Conservation (phyloP, 2,888 invertebrate genomes). For the Blera fallax region DNA sequence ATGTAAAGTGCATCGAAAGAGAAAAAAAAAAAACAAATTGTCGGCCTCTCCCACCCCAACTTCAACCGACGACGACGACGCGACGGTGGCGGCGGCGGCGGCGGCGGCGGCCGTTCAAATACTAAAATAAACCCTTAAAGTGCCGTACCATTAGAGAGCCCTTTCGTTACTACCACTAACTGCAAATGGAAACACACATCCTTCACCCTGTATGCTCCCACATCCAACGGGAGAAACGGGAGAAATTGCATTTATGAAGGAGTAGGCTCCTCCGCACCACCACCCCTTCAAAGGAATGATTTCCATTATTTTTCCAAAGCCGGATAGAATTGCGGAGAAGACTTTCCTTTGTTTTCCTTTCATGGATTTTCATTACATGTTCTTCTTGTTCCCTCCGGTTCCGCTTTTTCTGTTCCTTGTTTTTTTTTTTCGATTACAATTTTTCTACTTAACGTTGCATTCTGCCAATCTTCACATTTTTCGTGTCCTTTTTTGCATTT, state of each 20-base stretch:
- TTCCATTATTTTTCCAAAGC: slow-evolving; percentile 46
- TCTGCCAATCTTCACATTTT: slow-evolving; percentile 24
- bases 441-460: slow-evolving; percentile 29
- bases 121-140: slow-evolving; percentile 24
- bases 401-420: background rate
- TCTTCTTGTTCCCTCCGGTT: slow-evolving; percentile 26
- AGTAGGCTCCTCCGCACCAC: background rate
- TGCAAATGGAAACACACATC: slow-evolving; percentile 12
- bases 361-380: slow-evolving; percentile 34
- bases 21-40: too few species aligned
- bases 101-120: slow-evolving; percentile 8
- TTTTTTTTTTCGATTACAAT: slow-evolving; percentile 15
- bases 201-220: background rate
- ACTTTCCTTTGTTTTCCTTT: slow-evolving; percentile 34
- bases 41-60: background rate
- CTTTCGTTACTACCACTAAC: background rate
- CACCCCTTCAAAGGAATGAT: slow-evolving; percentile 15
- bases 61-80: too few species aligned
- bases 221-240: too few species aligned
- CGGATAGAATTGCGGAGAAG: background rate
- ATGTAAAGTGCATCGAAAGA: background rate
- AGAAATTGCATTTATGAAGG: slow-evolving; percentile 23
- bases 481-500: background rate
- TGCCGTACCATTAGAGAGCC: background rate
- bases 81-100: background rate